A percentile compares a stretch with the other conserved stretches of the same genome.
These are phyloP conservation scores for Anolis apletophallus DNA, from an alignment of 2,797 vertebrate species.

Conservation along the genomic window DNA sequence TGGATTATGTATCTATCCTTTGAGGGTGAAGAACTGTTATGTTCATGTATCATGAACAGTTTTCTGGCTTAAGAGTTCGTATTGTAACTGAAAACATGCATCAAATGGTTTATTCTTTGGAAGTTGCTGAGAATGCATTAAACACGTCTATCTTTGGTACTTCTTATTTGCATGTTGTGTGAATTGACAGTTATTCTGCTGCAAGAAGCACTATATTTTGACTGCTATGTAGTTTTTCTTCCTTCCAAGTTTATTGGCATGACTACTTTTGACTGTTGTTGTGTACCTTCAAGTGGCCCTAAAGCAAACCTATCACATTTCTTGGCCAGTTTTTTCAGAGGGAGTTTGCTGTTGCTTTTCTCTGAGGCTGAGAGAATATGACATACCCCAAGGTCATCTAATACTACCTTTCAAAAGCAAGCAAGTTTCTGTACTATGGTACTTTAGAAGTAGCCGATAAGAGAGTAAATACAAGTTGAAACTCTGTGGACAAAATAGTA, in stretches of 20 bases:
- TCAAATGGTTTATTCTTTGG: background rate
- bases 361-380: no score
- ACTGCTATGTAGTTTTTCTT: slow-evolving; percentile 16
- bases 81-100: background rate
- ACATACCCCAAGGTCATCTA: no score
- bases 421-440: background rate
- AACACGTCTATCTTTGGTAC: background rate
- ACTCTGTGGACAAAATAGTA: background rate
- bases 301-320: no score
- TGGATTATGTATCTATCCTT: background rate
- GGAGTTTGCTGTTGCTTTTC: no score
- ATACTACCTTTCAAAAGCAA: no score
- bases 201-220: background rate
- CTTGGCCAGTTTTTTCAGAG: no score
- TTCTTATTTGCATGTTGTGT: slow-evolving; percentile 56
- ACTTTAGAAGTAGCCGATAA: background rate
- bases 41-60: background rate
- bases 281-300: no score
- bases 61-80: background rate
- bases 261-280: slow-evolving; percentile 37
- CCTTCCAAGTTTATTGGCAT: slow-evolving; percentile 15
- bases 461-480: background rate
- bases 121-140: background rate
- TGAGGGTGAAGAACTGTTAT: background rate
- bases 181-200: slow-evolving; percentile 46